Evolutionary conservation across 2,113 vertebrate genomes (phyloP), one percentile per base, ranked within the genome.

Genomic region (Varanus komodoensis): DNA sequence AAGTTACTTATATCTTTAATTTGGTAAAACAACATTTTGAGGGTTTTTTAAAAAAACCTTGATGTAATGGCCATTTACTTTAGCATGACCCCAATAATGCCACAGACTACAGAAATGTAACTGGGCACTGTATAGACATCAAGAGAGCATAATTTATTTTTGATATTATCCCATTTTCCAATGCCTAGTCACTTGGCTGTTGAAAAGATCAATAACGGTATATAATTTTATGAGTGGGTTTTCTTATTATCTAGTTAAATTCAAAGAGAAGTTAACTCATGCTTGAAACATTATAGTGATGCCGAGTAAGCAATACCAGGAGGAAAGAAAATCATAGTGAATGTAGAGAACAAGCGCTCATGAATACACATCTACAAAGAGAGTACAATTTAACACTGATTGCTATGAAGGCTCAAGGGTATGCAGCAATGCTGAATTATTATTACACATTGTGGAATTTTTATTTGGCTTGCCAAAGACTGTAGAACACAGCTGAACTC

Each of bases 401-500:
- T 71, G 5, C 78, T 89, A 89, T 52, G 81, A 23, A 74, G 12
- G 8, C 50, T 79, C 61, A 93, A 34, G n/a, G 14, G 71, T 25
- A 54, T 88, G 90, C 0, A 88, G 17, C 25, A 86, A 73, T 4
- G 4, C 29, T 86, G 64, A 93, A 92, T 90, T 93, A 78, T 77
- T 95, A 87, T 82, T 92, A 78, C 32, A 52, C 75, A 57, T 1
- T 78, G 54, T 89, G 29, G 87, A 89, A 87, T 68, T 92, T 93
- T 93, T 88, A 74, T 89, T 93, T 93, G 90, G 87, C 61, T 89
- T 84, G 34, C 50, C 89, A 93, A 93, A 29, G 78, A 54, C 5
- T 91, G 68, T 89, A 82, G 44, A 93, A 57, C 52, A 93, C 68
- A 94, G 84, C 77, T 91, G 88, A 93, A 21, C 54, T 89, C n/a